A percentile compares a stretch with the other conserved stretches of the same genome.
Conservation (phyloP, 2,113 vertebrate genomes). For the Ceratotherium simum region DNA sequence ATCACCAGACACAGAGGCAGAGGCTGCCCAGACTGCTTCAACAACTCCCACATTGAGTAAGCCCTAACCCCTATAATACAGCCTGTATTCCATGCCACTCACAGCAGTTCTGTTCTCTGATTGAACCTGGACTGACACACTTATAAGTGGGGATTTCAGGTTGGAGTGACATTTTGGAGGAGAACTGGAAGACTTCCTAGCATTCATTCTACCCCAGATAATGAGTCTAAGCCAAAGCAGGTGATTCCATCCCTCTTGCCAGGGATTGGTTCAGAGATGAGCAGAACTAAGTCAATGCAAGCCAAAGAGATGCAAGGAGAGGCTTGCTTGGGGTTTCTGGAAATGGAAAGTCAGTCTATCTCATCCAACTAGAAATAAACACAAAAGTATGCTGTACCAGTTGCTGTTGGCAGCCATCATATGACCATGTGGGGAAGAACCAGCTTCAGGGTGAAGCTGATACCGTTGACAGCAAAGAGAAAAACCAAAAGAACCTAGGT, state of each 20-base stretch:
- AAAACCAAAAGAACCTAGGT: neutral
- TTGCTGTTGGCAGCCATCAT: slow-evolving; percentile 28
- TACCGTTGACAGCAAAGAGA: neutral
- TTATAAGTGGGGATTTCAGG: neutral
- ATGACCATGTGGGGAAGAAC: neutral
- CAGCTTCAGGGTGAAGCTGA: slow-evolving; percentile 53
- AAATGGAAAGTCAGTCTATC: neutral
- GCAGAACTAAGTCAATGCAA: neutral
- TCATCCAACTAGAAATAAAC: slow-evolving; percentile 38
- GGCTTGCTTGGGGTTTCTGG: neutral
- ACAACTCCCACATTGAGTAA: neutral
- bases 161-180: slow-evolving; percentile 33
- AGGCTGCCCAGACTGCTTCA: neutral
- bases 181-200: neutral
- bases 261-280: slow-evolving; percentile 3
- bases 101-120: neutral
- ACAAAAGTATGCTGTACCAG: neutral
- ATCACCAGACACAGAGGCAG: neutral
- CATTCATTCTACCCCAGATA: neutral
- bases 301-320: neutral
- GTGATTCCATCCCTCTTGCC: neutral
- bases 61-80: neutral
- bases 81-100: neutral
- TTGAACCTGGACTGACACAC: neutral
- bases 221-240: slow-evolving; percentile 20